A percentile compares a stretch with the other conserved stretches of the same genome.
phyloP scores from a whole-genome alignment of 2,113 vertebrate genomes.

The Lophotis ruficrista region DNA sequence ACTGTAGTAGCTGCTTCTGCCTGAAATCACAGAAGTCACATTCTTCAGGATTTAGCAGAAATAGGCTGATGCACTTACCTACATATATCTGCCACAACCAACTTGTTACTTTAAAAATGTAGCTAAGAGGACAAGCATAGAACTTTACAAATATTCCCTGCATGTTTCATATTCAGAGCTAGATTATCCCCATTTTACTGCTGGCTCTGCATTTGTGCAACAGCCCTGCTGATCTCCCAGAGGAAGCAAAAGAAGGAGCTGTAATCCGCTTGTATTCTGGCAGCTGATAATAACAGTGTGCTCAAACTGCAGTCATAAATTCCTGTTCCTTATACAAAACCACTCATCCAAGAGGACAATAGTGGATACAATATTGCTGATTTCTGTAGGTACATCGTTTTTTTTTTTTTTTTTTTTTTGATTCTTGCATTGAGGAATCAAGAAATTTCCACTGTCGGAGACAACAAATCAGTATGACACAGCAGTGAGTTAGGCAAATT shows the following conservation, averaged over 20 bases:
- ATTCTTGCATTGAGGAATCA: neutral
- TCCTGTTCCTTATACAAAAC: neutral
- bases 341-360: neutral
- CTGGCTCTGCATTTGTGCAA: neutral
- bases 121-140: neutral
- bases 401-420: neutral
- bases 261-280: constrained; percentile 12
- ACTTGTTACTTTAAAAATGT: neutral
- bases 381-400: neutral
- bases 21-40: neutral
- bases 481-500: neutral
- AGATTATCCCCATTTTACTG: neutral
- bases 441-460: neutral
- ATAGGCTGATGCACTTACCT: neutral
- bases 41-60: neutral
- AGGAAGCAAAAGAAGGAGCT: neutral
- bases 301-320: neutral
- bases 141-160: neutral
- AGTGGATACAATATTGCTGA: neutral
- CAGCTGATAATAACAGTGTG: neutral
- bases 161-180: neutral
- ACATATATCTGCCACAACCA: neutral
- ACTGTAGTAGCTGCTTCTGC: neutral
- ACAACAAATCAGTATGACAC: neutral
- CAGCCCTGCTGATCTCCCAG: neutral